These are phyloP conservation scores for Gobiocypris rarus DNA, from an alignment of 2,113 vertebrate genomes.

Conservation along the genomic window DNA sequence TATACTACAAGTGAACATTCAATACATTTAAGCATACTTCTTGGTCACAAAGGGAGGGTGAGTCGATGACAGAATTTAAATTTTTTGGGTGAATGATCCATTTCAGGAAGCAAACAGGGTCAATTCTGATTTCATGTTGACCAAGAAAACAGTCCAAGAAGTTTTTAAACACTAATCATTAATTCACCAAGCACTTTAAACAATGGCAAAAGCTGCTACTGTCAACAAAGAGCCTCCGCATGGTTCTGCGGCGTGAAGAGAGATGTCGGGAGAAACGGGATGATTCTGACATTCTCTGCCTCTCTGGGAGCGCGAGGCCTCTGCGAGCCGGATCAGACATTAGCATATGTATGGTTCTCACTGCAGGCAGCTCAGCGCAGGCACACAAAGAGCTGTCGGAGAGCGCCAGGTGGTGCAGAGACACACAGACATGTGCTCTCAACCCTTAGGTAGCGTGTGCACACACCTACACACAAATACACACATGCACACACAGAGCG, in stretches of 20 bases:
- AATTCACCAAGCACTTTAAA: slow-evolving; percentile 6
- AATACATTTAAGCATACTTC: too few relatives aligned
- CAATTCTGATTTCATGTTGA: neutral
- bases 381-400: slow-evolving; percentile 73
- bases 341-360: slow-evolving; percentile 80
- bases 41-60: too few relatives aligned
- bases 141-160: slow-evolving; percentile 7
- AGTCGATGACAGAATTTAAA: too few relatives aligned
- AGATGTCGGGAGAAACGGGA: slow-evolving; percentile 16
- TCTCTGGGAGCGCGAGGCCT: slow-evolving; percentile 61
- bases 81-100: too few relatives aligned
- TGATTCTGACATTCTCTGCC: slow-evolving; percentile 50
- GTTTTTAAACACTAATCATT: slow-evolving; percentile 20
- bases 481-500: slow-evolving; percentile 50
- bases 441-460: neutral
- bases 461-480: slow-evolving; percentile 33
- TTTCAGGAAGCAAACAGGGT: neutral
- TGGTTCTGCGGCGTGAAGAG: neutral
- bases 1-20: too few relatives aligned
- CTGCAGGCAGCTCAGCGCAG: slow-evolving; percentile 65
- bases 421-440: slow-evolving; percentile 29
- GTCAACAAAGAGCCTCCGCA: slow-evolving; percentile 8
- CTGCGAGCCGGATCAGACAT: slow-evolving; percentile 66
- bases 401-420: slow-evolving; percentile 76
- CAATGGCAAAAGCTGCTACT: slow-evolving; percentile 20